Percentiles rank a stretch among this genome's conserved stretches.
These are phyloP conservation scores for Cosmia trapezina DNA, from an alignment of 2,888 invertebrate species.

Conservation along the genomic window DNA sequence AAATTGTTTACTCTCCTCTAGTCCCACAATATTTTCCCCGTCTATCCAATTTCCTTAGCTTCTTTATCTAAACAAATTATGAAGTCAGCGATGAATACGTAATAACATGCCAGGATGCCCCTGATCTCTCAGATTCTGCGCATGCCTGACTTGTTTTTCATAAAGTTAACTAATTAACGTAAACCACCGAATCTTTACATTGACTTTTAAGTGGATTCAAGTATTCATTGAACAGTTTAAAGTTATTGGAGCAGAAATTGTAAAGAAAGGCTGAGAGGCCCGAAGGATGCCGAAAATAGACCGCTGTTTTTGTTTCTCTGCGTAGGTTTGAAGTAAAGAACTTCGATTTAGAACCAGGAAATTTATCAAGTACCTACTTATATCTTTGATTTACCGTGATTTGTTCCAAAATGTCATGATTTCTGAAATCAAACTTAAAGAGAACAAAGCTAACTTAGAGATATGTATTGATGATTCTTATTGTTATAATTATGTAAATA, in stretches of 20 bases:
- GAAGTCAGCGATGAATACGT: slow-evolving; percentile 38
- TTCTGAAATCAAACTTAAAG: too few relatives aligned
- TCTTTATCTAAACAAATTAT: slow-evolving; percentile 48
- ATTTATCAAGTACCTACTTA: not conserved
- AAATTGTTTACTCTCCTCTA: slow-evolving; percentile 24
- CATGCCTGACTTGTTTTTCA: slow-evolving; percentile 32
- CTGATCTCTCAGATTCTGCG: slow-evolving; percentile 20
- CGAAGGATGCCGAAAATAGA: not conserved
- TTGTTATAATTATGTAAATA: too few relatives aligned
- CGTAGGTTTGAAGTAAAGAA: not conserved
- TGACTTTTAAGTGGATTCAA: slow-evolving; percentile 55
- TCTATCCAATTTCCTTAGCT: slow-evolving; percentile 39
- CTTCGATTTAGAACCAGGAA: not conserved
- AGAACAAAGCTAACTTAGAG: too few relatives aligned
- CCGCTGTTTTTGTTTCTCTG: not conserved
- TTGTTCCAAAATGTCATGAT: too few relatives aligned
- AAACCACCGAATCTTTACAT: slow-evolving; percentile 49
- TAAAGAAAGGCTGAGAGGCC: not conserved
- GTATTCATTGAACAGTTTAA: slow-evolving; percentile 46
- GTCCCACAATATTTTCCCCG: slow-evolving; percentile 31
- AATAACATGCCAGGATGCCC: slow-evolving; percentile 30
- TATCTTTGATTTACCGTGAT: too few relatives aligned
- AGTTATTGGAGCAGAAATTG: slow-evolving; percentile 35
- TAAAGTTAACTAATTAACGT: slow-evolving; percentile 53
- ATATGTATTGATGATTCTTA: too few relatives aligned